Base-by-base conservation (phyloP, 2,113 vertebrate species). In the Varanus komodoensis region DNA sequence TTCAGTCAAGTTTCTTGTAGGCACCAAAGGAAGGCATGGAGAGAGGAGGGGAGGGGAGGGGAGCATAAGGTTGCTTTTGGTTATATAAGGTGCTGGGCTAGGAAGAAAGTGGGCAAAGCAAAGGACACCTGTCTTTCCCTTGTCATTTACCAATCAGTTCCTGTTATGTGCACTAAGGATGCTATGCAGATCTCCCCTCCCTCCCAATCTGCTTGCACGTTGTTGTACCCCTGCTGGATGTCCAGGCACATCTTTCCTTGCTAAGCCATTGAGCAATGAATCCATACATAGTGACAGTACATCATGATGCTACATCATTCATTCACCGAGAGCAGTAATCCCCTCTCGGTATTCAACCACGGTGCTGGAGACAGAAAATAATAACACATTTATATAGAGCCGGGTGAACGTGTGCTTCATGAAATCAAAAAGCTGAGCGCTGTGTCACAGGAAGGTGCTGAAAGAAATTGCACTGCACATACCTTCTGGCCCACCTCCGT, bases 281-380 rank as follows among this genome's bases (percentile, higher is more conserved):
- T 84, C 86, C 74, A 88, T 34, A 48, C 48, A 80, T 27, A 48
- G 74, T 79, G 73, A 68, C 27, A 38, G n/a, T 38, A 38, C 61
- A 57, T 84, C 48, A 57, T 71, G 73, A 88, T 0, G 34, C 34
- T 48, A 57, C 73, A 88, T 88, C 73, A 88, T 61, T 91, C 81
- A 88, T 71, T 91, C 82, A 73, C 48, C 19, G 15, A 84, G 34
- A 84, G 61, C 12, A 19, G 81, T 84, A 87, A 91, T 91, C 74
- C 74, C 61, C 48, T 77, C 81, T 84, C 81, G 84, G 81, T 78
- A 91, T 79, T 88, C 86, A 83, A 52, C 57, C 32, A 54, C n/a
- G 52, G 44, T 67, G 44, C 32, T 68, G 17, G 29, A 75, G 29
- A 71, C 52, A 69, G 74, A 80, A 91, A 91, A 88, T 71, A 78